A percentile compares a stretch with the other conserved stretches of the same genome.
phyloP scores from a whole-genome alignment of 2,797 vertebrate species.

The Kryptopterus vitreolus region DNA sequence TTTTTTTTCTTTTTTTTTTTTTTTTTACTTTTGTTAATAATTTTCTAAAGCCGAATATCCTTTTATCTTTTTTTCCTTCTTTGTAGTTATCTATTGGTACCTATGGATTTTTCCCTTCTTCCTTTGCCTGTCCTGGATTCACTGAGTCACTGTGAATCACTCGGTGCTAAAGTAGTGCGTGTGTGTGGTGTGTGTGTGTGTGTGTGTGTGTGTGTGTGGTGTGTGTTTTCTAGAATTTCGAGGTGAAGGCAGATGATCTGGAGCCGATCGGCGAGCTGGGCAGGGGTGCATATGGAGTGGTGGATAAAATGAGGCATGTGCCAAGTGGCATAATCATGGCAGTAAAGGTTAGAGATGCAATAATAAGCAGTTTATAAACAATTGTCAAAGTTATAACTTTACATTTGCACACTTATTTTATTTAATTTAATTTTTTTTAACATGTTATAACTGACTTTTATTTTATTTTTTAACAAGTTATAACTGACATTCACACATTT shows the following conservation, averaged over 20 bases:
- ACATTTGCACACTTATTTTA: no score
- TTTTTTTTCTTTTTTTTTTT: no score
- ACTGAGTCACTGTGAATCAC: neutral
- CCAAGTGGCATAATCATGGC: constrained; percentile 97
- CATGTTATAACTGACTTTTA: no score
- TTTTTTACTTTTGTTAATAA: neutral
- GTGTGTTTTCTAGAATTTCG: constrained; percentile 84
- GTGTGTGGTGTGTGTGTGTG: neutral
- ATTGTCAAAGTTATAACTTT: neutral
- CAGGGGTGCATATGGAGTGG: constrained; percentile 93
- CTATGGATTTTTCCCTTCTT: neutral
- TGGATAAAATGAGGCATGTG: constrained; percentile 95
- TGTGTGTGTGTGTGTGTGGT: neutral
- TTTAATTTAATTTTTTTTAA: no score
- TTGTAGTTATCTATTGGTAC: neutral
- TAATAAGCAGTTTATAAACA: neutral
- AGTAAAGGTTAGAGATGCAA: constrained; percentile 83
- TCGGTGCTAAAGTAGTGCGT: neutral
- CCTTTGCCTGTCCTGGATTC: neutral
- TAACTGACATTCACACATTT: no score
- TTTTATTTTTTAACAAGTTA: no score
- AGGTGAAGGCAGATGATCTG: constrained; percentile 98
- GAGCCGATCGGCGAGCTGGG: constrained; percentile 93
- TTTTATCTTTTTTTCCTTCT: neutral
- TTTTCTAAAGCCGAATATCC: neutral